These are phyloP conservation scores for Cephalopholis sonnerati DNA, from an alignment of 2,113 vertebrate species.

Conservation along the genomic window DNA sequence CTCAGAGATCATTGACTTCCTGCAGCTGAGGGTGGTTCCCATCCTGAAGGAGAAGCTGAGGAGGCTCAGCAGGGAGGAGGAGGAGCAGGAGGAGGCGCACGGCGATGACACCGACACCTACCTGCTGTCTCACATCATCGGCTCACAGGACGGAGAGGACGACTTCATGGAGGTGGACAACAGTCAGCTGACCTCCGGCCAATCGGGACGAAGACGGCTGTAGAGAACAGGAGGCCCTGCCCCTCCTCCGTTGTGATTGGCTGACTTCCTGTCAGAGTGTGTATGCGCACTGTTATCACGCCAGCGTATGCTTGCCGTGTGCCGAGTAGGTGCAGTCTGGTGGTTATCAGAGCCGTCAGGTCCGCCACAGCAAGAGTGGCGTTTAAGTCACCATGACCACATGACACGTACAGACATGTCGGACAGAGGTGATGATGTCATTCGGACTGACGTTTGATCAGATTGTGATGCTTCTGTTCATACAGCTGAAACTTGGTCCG, in stretches of 20 bases:
- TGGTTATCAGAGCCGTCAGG: too few species aligned
- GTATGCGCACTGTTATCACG: too few species aligned
- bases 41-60: slow-evolving; percentile 37
- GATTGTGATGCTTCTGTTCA: too few species aligned
- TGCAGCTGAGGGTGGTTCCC: slow-evolving; percentile 60
- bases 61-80: neutral
- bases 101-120: slow-evolving; percentile 13
- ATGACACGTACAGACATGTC: too few species aligned
- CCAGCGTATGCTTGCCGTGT: too few species aligned
- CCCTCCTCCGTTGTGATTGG: neutral
- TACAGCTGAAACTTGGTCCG: too few species aligned
- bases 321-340: too few species aligned
- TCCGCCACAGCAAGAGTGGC: too few species aligned
- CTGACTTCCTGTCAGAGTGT: neutral
- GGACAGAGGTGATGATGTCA: too few species aligned
- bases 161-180: slow-evolving; percentile 37
- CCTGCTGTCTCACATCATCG: slow-evolving; percentile 66
- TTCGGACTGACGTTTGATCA: too few species aligned
- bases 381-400: too few species aligned
- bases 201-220: neutral
- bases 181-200: slow-evolving; percentile 3
- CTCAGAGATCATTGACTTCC: slow-evolving; percentile 79
- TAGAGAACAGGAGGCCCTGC: neutral
- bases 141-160: slow-evolving; percentile 18
- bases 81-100: neutral